Evolutionary conservation across 35 echinoderm and acorn worm species (phyloP), one percentile per base, ranked within the genome.

Genomic region (Ptychodera flava): DNA sequence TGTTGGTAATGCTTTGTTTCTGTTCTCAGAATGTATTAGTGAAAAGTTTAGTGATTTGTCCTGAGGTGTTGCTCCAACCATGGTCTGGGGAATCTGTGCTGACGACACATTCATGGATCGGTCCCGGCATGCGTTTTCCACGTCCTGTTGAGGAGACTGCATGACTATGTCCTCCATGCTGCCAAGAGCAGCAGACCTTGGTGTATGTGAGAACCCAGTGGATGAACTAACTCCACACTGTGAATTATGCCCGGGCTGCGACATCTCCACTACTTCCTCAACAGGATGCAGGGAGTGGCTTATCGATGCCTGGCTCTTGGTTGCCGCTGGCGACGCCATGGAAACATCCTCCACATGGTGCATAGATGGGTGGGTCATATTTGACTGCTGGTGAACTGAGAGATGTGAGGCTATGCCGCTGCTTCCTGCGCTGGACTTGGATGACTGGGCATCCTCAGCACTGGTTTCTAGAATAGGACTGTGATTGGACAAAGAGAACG

Each of bases 391-490:
- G 22, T 64, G 45, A 64, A 64, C 45, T 12, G 45, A 64, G 6
- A 64, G 45, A 64, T 64, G 45, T 64, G 45, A 64, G 22, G 45
- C 45, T 6, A 64, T 64, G 6, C 45, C 45, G 22, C 45, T 64
- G 45, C 45, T 64, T 12, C 45, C 45, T 64, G 45, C 45, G 22
- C 45, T 64, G 37, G 93, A 95, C 15, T 82, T 83, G 0, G 93
- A 91, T 34, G 93, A 92, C n/a, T 86, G 90, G 30, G 76, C 81
- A 81, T 95, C 87, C 80, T 95, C 93, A 33, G 77, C 37, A 79
- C 93, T 95, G 33, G 83, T 91, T 77, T 95, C 93, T 80, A 95
- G 91, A 77, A 95, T 95, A 33, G 93, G 93, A 81, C 93, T 95
- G 88, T 83, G 1, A 16, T 84, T 52, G 38, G 37, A n/a, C 82